Conservation (phyloP, 2,888 invertebrate genomes). For the Dastarcus helophoroides region DNA sequence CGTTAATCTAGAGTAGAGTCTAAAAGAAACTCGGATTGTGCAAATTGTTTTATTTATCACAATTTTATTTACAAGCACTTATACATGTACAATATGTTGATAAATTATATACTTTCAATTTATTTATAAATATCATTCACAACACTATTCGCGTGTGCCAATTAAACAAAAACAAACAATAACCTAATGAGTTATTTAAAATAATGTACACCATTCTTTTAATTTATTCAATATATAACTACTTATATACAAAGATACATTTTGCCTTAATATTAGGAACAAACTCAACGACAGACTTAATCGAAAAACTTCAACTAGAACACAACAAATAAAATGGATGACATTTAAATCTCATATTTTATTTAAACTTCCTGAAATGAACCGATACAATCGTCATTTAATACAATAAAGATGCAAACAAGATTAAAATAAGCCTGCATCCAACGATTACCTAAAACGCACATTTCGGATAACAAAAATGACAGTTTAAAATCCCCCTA, state of each 20-base stretch:
- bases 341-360: too few relatives aligned
- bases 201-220: slow-evolving; percentile 16
- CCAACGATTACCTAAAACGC: too few relatives aligned
- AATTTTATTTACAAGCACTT: slow-evolving; percentile 39
- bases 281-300: too few relatives aligned
- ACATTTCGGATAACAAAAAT: too few relatives aligned
- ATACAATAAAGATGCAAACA: too few relatives aligned
- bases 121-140: slow-evolving; percentile 20
- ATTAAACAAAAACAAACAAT: slow-evolving; percentile 20
- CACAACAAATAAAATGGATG: not conserved
- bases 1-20: too few relatives aligned
- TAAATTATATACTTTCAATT: slow-evolving; percentile 28
- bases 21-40: slow-evolving; percentile 23
- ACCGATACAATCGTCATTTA: too few relatives aligned
- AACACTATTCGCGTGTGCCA: slow-evolving; percentile 24
- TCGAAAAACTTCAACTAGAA: not conserved
- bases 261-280: too few relatives aligned
- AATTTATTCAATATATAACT: slow-evolving; percentile 12
- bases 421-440: too few relatives aligned
- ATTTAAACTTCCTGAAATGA: too few relatives aligned
- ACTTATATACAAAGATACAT: slow-evolving; percentile 9
- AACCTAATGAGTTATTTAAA: slow-evolving; percentile 16
- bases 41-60: slow-evolving; percentile 38
- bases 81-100: slow-evolving; percentile 22
- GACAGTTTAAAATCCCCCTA: too few relatives aligned